A percentile compares a stretch with the other conserved stretches of the same genome.
phyloP scores from a whole-genome alignment of 2,888 invertebrate species.

The Neoaliturus tenellus region DNA sequence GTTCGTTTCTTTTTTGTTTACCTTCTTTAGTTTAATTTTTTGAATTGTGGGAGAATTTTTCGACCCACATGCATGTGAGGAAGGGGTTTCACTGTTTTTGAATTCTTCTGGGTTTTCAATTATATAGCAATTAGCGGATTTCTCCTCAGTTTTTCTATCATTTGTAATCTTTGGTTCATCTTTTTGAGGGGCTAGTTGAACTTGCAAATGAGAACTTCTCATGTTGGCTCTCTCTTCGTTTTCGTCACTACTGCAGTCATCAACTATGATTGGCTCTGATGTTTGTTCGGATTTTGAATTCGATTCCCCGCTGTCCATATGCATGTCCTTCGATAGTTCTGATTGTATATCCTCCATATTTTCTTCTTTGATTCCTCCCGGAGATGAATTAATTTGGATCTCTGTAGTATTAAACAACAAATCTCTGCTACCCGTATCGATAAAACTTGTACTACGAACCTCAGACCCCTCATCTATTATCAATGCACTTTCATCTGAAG shows the following conservation, averaged over 20 bases:
- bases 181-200: not conserved
- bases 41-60: not conserved
- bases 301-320: too few relatives aligned
- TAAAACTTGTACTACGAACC: not conserved
- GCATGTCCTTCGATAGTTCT: too few relatives aligned
- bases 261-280: not conserved
- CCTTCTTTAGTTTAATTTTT: not conserved
- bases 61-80: not conserved
- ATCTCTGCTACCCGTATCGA: not conserved
- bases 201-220: not conserved
- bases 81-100: not conserved
- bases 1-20: not conserved
- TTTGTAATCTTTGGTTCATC: not conserved
- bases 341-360: not conserved
- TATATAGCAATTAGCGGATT: not conserved
- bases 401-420: not conserved
- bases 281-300: not conserved
- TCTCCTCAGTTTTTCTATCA: not conserved
- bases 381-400: not conserved
- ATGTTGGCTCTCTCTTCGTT: not conserved
- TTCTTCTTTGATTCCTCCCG: not conserved
- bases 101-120: not conserved
- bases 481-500: not conserved
- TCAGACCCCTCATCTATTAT: slow-evolving; percentile 1
- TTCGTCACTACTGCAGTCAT: not conserved